These are phyloP conservation scores for Bombus balteatus DNA, from an alignment of 1,140 invertebrate species.

Conservation along the genomic window DNA sequence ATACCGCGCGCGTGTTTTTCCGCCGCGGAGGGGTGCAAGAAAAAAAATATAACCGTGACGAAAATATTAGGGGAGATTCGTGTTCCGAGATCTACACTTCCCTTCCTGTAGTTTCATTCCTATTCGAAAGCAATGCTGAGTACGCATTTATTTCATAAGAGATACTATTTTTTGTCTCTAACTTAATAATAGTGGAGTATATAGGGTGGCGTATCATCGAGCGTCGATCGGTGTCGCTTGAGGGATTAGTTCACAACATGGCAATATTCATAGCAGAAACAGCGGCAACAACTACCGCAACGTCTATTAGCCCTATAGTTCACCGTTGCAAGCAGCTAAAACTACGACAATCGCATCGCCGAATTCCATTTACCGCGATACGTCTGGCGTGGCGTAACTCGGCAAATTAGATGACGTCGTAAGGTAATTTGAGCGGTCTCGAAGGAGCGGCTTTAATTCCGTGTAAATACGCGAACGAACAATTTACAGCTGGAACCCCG, in stretches of 20 bases:
- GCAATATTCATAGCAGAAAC: not conserved
- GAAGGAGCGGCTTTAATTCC: slow-evolving; percentile 45
- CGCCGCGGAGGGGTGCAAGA: slow-evolving; percentile 14
- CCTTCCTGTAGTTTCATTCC: not conserved
- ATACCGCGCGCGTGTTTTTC: slow-evolving; percentile 59
- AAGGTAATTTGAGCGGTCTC: slow-evolving; percentile 40
- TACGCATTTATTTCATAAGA: not conserved
- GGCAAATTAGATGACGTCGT: slow-evolving; percentile 27
- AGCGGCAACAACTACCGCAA: not conserved
- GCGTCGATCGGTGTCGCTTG: not conserved
- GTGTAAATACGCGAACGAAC: slow-evolving; percentile 53
- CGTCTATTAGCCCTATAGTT: not conserved
- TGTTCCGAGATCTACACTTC: not conserved
- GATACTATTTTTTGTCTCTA: not conserved
- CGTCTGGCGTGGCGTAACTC: slow-evolving; percentile 21
- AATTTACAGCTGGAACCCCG: slow-evolving; percentile 32
- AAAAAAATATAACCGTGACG: slow-evolving; percentile 36
- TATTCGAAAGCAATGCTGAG: not conserved
- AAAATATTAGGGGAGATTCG: slow-evolving; percentile 21
- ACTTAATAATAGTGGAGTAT: not conserved
- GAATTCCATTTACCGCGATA: slow-evolving; percentile 33
- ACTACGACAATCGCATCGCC: not conserved
- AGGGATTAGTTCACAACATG: not conserved
- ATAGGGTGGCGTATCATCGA: not conserved
- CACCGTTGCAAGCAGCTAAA: not conserved